Percentiles rank a stretch among this genome's conserved stretches.
phyloP scores from a whole-genome alignment of 2,888 invertebrate genomes.

The Piscicola geometra region DNA sequence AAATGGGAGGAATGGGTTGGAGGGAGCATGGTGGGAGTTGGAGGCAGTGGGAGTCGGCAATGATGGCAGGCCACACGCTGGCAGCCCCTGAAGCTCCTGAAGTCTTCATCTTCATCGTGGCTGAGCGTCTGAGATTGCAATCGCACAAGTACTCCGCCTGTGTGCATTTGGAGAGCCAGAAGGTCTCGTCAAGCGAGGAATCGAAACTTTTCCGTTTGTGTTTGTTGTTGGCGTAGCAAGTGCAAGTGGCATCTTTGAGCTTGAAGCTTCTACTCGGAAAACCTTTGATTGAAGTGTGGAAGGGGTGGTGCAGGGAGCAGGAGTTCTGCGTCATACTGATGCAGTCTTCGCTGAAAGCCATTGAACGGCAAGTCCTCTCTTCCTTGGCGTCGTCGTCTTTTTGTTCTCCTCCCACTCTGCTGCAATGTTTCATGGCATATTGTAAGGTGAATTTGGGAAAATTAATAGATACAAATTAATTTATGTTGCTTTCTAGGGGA shows the following conservation, averaged over 20 bases:
- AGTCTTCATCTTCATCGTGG: neutral
- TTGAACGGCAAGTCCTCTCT: too few species aligned
- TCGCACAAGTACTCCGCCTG: conserved; percentile 22
- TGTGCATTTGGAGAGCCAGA: conserved; percentile 6
- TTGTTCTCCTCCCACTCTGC: too few species aligned
- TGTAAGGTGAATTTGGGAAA: too few species aligned
- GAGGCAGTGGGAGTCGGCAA: conserved; percentile 23
- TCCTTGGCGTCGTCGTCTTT: too few species aligned
- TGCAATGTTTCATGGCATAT: too few species aligned
- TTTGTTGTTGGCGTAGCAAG: too few species aligned
- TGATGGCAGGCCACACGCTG: conserved; percentile 23
- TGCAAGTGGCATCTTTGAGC: neutral
- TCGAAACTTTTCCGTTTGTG: neutral
- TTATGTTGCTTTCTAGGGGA: too few species aligned
- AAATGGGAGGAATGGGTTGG: neutral
- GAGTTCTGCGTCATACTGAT: conserved; percentile 32
- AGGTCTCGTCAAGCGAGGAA: conserved; percentile 4
- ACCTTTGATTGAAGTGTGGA: too few species aligned
- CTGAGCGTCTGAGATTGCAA: neutral
- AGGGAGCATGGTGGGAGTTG: neutral
- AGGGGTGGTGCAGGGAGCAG: conserved; percentile 18
- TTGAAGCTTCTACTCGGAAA: too few species aligned
- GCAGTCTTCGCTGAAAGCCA: neutral
- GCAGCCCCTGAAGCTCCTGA: neutral
- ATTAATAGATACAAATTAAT: too few species aligned